Evolutionary conservation across 2,797 vertebrate species (phyloP), one percentile per base, ranked within the genome.

Genomic region (Gambelia wislizenii): DNA sequence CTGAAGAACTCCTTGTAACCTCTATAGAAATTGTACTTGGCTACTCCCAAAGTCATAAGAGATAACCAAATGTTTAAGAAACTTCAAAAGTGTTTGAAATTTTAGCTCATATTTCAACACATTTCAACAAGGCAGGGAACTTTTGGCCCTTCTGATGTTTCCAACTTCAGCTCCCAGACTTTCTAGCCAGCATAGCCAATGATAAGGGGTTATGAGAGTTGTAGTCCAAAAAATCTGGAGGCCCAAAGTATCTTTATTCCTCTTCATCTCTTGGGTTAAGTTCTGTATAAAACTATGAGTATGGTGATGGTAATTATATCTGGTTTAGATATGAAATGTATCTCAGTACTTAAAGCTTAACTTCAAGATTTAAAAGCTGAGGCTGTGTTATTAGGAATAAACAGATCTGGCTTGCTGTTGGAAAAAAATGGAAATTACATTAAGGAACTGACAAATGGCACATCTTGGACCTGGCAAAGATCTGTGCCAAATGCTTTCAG

Each of bases 371-470:
- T 49, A 89, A 61, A 95, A 91, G n/a, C 89, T 93, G 89, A 94
- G 92, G 84, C 85, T 89, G 92, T 89, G 91, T 52, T 89, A 88
- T 92, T 92, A 91, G 87, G 93, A 96, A 92, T 92, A 96, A 94
- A 94, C 90, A 95, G 87, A 94, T 88, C 91, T 94, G 95, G 89
- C 86, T 89, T 90, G 64, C 93, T 95, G 91, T 95, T 94, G 92
- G 86, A 90, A 93, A 93, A n/a, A 90, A 94, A 94, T 96, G 92
- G 93, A 96, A 96, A 96, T 94, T 95, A 92, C 95, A 95, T 89
- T 94, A 91, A 94, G 93, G 91, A 93, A 94, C 93, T 95, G 94
- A 95, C 92, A 95, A 95, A 92, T 95, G 95, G 93, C 91, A 94
- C 94, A 88, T 95, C 91, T 92, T 95, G 82, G 90, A 80, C 91